These are phyloP conservation scores for Halocaridina rubra DNA, from an alignment of 2,888 invertebrate genomes.

Conservation along the genomic window DNA sequence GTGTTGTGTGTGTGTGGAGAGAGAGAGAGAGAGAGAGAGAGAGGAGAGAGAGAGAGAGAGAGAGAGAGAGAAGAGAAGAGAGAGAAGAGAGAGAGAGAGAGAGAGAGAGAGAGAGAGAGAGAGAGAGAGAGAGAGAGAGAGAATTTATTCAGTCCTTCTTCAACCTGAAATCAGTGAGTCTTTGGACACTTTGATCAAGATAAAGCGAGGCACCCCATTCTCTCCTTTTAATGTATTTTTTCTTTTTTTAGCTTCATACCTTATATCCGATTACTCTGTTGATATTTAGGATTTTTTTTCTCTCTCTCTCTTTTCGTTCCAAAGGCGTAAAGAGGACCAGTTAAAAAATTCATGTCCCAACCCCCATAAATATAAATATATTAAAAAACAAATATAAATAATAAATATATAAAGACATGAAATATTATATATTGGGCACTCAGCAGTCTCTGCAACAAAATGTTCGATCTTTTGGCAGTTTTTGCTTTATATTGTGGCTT, in stretches of 20 bases:
- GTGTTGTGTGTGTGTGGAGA: too few species aligned
- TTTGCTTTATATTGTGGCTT: too few species aligned
- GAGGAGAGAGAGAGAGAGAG: not conserved
- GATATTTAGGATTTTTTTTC: not conserved
- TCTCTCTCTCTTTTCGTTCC: not conserved
- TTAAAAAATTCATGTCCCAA: not conserved
- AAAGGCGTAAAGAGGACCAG: not conserved
- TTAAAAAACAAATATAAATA: not conserved
- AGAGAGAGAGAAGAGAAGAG: not conserved
- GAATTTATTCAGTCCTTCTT: not conserved
- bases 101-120: not conserved
- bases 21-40: not conserved
- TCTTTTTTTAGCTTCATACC: not conserved
- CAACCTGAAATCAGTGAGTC: too few species aligned
- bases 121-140: not conserved
- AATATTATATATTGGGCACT: not conserved
- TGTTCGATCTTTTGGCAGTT: too few species aligned
- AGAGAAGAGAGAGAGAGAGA: not conserved
- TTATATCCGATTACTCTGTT: not conserved
- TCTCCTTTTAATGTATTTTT: not conserved
- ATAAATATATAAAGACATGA: not conserved
- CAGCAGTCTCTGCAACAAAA: too few species aligned
- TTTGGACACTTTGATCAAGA: too few species aligned
- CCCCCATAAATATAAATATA: not conserved
- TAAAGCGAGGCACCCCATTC: too few species aligned